Evolutionary conservation across 1,140 invertebrate genomes (phyloP).

Genomic region (Drosophila funebris): DNA sequence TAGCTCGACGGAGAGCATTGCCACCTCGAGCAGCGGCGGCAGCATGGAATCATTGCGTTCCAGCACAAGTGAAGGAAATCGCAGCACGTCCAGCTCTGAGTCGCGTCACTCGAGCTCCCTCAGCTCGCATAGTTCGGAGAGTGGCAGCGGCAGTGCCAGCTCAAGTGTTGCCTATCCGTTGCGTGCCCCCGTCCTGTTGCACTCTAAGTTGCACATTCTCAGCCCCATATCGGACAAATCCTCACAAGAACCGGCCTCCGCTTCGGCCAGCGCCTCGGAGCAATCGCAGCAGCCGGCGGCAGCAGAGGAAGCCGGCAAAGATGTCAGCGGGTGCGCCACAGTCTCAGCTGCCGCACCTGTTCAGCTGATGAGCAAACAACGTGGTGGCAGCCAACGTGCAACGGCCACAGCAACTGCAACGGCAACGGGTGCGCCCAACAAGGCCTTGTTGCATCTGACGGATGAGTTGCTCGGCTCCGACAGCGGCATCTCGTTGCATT

Average conservation of each 20-base stretch:
- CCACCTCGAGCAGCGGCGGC: conserved; percentile 91
- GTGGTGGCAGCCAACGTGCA: conserved; percentile 3
- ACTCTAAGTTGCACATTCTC: conserved; percentile 91
- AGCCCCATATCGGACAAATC: conserved; percentile 96
- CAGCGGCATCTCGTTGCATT: conserved; percentile 93
- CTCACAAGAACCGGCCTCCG: conserved; percentile 92
- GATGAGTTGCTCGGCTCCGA: conserved; percentile 92
- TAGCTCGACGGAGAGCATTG: conserved; percentile 93
- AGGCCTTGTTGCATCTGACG: conserved; percentile 90
- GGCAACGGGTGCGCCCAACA: conserved; percentile 87
- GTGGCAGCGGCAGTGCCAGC: conserved; percentile 78
- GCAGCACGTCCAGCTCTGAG: conserved; percentile 91
- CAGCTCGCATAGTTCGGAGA: conserved; percentile 93
- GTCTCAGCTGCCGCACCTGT: conserved; percentile 9
- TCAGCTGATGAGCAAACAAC: conserved; percentile 21
- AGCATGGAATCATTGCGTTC: conserved; percentile 93
- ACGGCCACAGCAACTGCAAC: conserved; percentile 83
- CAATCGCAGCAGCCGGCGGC: conserved; percentile 82
- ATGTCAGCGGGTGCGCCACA: no score
- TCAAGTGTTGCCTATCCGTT: conserved; percentile 86
- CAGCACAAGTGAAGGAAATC: conserved; percentile 92
- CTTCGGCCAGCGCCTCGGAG: conserved; percentile 85
- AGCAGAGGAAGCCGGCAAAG: background rate
- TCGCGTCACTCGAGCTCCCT: conserved; percentile 91
- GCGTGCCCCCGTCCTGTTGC: conserved; percentile 87